Percentiles rank a stretch among this genome's conserved stretches.
These are phyloP conservation scores for Tetragonisca angustula DNA, from an alignment of 2,888 invertebrate species.

Conservation along the genomic window DNA sequence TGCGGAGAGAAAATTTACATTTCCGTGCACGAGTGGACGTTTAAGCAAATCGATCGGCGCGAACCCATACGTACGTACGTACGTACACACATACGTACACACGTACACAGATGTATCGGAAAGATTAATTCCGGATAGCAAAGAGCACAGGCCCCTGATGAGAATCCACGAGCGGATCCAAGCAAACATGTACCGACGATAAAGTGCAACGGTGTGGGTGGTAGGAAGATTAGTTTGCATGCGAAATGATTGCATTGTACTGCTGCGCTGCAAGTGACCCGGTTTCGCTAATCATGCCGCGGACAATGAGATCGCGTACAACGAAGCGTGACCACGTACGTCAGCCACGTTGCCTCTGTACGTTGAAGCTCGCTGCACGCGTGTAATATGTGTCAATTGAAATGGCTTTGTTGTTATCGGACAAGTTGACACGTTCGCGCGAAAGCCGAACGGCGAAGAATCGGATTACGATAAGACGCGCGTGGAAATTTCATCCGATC, in stretches of 20 bases:
- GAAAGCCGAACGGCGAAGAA: slow-evolving; percentile 25
- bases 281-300: slow-evolving; percentile 75
- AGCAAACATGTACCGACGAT: slow-evolving; percentile 21
- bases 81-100: not conserved
- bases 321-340: slow-evolving; percentile 68
- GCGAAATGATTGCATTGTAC: slow-evolving; percentile 74
- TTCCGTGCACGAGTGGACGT: not conserved
- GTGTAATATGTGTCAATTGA: slow-evolving; percentile 66
- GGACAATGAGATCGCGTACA: slow-evolving; percentile 76
- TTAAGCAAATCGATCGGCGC: slow-evolving; percentile 23
- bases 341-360: slow-evolving; percentile 20
- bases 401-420: slow-evolving; percentile 66
- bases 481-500: not conserved
- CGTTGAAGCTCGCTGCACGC: slow-evolving; percentile 29
- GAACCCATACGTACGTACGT: not conserved
- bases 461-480: slow-evolving; percentile 20
- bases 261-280: slow-evolving; percentile 74
- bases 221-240: slow-evolving; percentile 74
- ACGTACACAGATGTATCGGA: not conserved
- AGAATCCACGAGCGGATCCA: slow-evolving; percentile 42
- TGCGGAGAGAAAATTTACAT: not conserved
- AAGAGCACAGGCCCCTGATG: slow-evolving; percentile 43
- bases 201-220: slow-evolving; percentile 54
- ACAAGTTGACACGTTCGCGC: slow-evolving; percentile 47
- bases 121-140: slow-evolving; percentile 39